A percentile compares a stretch with the other conserved stretches of the same genome.
Evolutionary conservation across 2,888 invertebrate species (phyloP).

Genomic region (Linnaemya vulpina): DNA sequence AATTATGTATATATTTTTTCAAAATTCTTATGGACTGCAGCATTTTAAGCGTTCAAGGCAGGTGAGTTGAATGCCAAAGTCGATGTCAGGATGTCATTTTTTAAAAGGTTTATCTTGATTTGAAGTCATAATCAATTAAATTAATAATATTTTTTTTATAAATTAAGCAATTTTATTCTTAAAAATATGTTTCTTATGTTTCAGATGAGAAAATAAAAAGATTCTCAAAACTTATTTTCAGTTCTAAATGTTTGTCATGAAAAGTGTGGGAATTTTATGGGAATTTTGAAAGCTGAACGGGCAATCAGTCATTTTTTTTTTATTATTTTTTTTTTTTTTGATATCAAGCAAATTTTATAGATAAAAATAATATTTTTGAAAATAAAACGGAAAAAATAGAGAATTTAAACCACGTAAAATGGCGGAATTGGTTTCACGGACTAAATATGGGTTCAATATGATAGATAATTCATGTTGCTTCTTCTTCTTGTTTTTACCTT

Average conservation of each 20-base stretch:
- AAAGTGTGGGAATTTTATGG: not conserved
- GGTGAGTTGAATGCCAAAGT: conserved; percentile 24
- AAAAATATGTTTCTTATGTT: conserved; percentile 29
- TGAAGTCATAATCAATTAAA: conserved; percentile 43
- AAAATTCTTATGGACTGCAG: too few relatives aligned
- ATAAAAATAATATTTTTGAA: too few relatives aligned
- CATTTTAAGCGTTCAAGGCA: conserved; percentile 16
- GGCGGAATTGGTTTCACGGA: too few relatives aligned
- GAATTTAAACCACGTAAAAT: too few relatives aligned
- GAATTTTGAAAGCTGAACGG: too few relatives aligned
- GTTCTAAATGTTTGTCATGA: not conserved
- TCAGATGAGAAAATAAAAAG: not conserved
- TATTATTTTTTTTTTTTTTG: too few relatives aligned
- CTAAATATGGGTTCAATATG: too few relatives aligned
- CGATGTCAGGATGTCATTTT: conserved; percentile 8
- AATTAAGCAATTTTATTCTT: conserved; percentile 53
- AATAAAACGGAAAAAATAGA: too few relatives aligned
- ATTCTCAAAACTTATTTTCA: not conserved
- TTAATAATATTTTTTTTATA: conserved; percentile 13
- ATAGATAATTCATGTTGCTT: too few relatives aligned
- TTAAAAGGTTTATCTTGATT: conserved; percentile 51
- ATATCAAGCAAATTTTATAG: too few relatives aligned
- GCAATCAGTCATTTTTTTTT: too few relatives aligned
- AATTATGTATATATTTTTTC: conserved; percentile 38
- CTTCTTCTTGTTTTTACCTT: too few relatives aligned